Percentiles rank a stretch among this genome's conserved stretches.
Conservation (phyloP, 2,888 invertebrate genomes). For the Melanostoma scalare region DNA sequence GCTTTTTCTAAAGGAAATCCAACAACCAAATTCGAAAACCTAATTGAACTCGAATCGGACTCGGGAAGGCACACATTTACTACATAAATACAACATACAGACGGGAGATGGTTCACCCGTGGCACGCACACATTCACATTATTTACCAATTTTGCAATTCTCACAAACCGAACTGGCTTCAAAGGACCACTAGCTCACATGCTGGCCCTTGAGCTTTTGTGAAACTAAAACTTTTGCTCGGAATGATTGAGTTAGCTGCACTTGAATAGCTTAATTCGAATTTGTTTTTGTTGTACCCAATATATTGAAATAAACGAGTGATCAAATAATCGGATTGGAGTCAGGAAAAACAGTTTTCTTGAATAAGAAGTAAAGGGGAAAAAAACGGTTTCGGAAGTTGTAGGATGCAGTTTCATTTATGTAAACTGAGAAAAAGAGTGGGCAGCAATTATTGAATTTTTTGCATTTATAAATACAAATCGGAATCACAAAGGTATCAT, state of each 20-base stretch:
- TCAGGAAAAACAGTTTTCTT: slow-evolving; percentile 47
- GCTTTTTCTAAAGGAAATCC: slow-evolving; percentile 45
- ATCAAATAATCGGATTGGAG: slow-evolving; percentile 56
- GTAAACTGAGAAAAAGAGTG: too few species aligned
- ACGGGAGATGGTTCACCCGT: slow-evolving; percentile 1
- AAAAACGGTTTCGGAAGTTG: slow-evolving; percentile 4
- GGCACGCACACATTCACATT: slow-evolving; percentile 13
- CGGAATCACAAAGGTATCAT: too few species aligned
- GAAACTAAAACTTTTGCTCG: slow-evolving; percentile 63
- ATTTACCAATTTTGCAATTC: slow-evolving; percentile 50
- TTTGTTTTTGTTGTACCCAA: slow-evolving; percentile 53
- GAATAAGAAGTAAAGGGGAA: slow-evolving; percentile 27
- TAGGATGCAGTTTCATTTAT: background rate
- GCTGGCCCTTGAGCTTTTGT: slow-evolving; percentile 53
- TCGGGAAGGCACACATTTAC: slow-evolving; percentile 25
- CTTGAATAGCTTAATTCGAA: slow-evolving; percentile 69
- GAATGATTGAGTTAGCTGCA: slow-evolving; percentile 67
- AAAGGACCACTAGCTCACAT: slow-evolving; percentile 39
- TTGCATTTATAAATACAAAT: too few species aligned
- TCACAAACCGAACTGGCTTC: slow-evolving; percentile 34
- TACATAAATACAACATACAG: background rate
- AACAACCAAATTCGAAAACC: slow-evolving; percentile 59
- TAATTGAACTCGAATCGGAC: slow-evolving; percentile 60
- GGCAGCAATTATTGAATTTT: too few species aligned
- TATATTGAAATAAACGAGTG: slow-evolving; percentile 65